Evolutionary conservation across 2,113 vertebrate genomes (phyloP).

Genomic region (Mastomys natalensis): DNA sequence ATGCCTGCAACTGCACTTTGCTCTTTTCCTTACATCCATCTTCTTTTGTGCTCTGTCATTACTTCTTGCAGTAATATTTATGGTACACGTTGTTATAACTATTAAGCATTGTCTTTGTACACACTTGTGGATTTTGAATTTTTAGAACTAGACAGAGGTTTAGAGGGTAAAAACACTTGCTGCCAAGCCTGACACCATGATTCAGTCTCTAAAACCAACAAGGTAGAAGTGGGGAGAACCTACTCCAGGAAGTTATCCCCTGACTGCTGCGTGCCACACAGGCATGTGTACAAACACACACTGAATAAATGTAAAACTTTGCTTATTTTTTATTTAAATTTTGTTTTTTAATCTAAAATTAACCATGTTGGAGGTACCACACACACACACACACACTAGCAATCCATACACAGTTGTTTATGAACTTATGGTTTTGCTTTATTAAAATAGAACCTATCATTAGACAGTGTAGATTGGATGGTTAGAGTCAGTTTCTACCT

Average conservation of each 20-base stretch:
- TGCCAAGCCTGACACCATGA: too few species aligned
- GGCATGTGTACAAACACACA: not conserved
- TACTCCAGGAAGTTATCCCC: not conserved
- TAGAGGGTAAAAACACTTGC: not conserved
- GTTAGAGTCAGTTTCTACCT: conserved; percentile 19
- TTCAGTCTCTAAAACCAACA: not conserved
- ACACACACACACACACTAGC: too few species aligned
- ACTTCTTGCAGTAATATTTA: not conserved
- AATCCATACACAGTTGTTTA: not conserved
- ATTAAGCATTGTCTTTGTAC: not conserved
- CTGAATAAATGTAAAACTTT: too few species aligned
- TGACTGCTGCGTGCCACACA: not conserved
- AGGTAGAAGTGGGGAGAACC: too few species aligned
- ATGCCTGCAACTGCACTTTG: not conserved
- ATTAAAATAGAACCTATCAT: conserved; percentile 36
- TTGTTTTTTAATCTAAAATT: conserved; percentile 53
- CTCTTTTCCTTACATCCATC: not conserved
- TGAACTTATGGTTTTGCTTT: not conserved
- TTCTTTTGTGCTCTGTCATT: not conserved
- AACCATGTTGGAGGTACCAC: not conserved
- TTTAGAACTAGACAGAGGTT: not conserved
- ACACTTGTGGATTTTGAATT: not conserved
- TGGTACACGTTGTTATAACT: not conserved
- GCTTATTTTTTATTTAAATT: not conserved
- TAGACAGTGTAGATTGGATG: not conserved